These are phyloP conservation scores for Luffia ferchaultella DNA, from an alignment of 2,888 invertebrate genomes.

Conservation along the genomic window DNA sequence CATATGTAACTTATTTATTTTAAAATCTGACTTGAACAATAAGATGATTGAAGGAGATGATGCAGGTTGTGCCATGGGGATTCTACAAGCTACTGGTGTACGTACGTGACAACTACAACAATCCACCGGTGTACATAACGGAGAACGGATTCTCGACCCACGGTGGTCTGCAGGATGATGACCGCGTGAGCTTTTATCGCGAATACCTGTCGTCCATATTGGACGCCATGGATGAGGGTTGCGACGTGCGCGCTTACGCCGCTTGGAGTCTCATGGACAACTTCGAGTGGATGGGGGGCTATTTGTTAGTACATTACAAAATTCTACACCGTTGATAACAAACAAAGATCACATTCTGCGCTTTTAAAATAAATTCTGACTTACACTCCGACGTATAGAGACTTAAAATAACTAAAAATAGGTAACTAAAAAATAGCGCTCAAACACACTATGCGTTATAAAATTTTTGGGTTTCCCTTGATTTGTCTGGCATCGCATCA, in stretches of 20 bases:
- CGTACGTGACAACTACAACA: constrained; percentile 51
- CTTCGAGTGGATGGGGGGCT: constrained; percentile 71
- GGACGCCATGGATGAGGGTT: constrained; percentile 51
- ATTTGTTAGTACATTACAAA: constrained; percentile 54
- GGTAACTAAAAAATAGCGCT: too few relatives aligned
- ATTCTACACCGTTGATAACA: too few relatives aligned
- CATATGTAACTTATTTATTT: too few relatives aligned
- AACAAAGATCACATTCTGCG: too few relatives aligned
- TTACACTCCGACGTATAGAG: too few relatives aligned
- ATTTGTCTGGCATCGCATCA: too few relatives aligned
- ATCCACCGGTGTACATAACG: constrained; percentile 64
- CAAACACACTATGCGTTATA: too few relatives aligned
- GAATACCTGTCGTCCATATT: constrained; percentile 47
- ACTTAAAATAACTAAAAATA: too few relatives aligned
- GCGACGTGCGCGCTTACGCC: constrained; percentile 59
- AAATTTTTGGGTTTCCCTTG: too few relatives aligned
- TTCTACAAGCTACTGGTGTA: constrained; percentile 63
- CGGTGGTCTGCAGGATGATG: constrained; percentile 51
- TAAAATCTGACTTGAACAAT: too few relatives aligned
- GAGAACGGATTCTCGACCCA: constrained; percentile 68
- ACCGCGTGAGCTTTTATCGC: constrained; percentile 44
- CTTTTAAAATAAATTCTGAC: too few relatives aligned
- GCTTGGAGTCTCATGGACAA: constrained; percentile 72
- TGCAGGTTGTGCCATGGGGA: constrained; percentile 68
- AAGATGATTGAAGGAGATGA: too few relatives aligned